Percentiles rank a stretch among this genome's conserved stretches.
These are phyloP conservation scores for Taenioides sp. DNA, from an alignment of 2,797 vertebrate genomes.

Conservation along the genomic window DNA sequence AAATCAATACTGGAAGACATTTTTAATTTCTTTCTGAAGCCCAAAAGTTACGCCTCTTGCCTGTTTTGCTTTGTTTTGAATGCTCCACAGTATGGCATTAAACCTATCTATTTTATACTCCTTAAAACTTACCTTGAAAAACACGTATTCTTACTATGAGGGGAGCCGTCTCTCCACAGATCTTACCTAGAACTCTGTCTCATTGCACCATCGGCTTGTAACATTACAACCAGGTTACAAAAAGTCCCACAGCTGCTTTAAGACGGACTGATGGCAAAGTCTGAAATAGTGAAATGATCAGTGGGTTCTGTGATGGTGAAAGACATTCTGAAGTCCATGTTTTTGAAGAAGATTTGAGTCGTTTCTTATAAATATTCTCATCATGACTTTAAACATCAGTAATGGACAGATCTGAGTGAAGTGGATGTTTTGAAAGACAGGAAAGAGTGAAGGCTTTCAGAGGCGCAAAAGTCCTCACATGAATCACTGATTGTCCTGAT, in stretches of 20 bases:
- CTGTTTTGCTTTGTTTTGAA: too few species aligned
- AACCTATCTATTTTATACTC: too few species aligned
- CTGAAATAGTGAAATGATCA: not conserved
- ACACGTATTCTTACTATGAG: too few species aligned
- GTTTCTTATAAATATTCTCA: not conserved
- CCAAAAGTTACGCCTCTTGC: too few species aligned
- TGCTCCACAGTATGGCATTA: too few species aligned
- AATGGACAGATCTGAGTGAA: not conserved
- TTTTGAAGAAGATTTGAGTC: not conserved
- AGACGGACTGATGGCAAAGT: not conserved
- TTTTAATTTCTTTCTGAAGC: too few species aligned
- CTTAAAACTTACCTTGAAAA: too few species aligned
- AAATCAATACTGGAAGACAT: too few species aligned
- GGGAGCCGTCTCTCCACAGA: too few species aligned
- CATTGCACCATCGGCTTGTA: too few species aligned
- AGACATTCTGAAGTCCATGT: not conserved
- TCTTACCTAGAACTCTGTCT: too few species aligned
- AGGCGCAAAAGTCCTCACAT: not conserved
- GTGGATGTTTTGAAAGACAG: not conserved
- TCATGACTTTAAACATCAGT: slow-evolving; percentile 1
- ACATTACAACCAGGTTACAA: not conserved
- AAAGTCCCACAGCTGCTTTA: not conserved
- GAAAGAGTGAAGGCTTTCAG: not conserved
- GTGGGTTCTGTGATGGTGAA: not conserved
- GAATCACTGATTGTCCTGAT: not conserved